These are phyloP conservation scores for Atlantisia rogersi DNA, from an alignment of 2,113 vertebrate genomes.

Conservation along the genomic window DNA sequence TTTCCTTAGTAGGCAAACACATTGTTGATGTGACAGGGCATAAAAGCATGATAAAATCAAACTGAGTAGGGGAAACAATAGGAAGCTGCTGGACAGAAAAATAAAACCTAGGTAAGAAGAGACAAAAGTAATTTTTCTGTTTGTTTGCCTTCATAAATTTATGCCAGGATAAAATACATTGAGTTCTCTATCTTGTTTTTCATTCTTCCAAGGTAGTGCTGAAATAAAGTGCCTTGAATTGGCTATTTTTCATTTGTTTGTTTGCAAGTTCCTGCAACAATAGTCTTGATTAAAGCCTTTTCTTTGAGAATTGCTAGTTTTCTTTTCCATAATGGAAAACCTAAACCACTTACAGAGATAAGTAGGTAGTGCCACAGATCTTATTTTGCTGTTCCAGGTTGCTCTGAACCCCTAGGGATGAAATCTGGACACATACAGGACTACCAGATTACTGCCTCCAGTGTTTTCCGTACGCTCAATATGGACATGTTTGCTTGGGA, in stretches of 20 bases:
- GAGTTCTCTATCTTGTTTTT: slow-evolving; percentile 49
- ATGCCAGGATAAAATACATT: slow-evolving; percentile 22
- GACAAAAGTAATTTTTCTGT: background rate
- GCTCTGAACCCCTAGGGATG: slow-evolving; percentile 97
- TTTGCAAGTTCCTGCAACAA: slow-evolving; percentile 19
- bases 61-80: background rate
- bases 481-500: slow-evolving; percentile 99
- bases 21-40: background rate
- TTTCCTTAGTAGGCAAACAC: background rate
- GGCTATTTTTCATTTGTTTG: slow-evolving; percentile 29
- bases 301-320: background rate
- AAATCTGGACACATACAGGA: slow-evolving; percentile 97
- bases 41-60: background rate
- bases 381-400: slow-evolving; percentile 80
- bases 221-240: slow-evolving; percentile 46
- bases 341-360: background rate
- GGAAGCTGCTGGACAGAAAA: background rate
- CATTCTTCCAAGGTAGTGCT: slow-evolving; percentile 33
- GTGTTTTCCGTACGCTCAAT: slow-evolving; percentile 95
- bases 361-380: background rate
- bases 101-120: slow-evolving; percentile 20
- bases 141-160: slow-evolving; percentile 38
- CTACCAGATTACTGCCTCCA: slow-evolving; percentile 94
- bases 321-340: background rate
- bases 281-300: slow-evolving; percentile 43